phyloP scores from a whole-genome alignment of 2,888 invertebrate species.

The Rotaria macrura region DNA sequence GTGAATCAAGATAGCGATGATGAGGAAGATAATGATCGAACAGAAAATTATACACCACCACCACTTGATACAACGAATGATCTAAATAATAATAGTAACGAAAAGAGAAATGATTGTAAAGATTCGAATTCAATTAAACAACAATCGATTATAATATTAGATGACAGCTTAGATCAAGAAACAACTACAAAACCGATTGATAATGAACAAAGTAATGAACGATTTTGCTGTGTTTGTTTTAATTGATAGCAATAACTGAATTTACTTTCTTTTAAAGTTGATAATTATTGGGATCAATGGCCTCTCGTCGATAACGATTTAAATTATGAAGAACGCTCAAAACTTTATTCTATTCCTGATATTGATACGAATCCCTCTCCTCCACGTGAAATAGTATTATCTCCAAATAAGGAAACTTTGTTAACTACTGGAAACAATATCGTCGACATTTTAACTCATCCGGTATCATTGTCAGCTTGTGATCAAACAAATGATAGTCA shows the following conservation, averaged over 20 bases:
- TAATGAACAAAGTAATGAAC: not conserved
- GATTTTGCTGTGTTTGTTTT: not conserved
- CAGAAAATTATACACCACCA: not conserved
- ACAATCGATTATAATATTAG: not conserved
- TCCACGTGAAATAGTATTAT: not conserved
- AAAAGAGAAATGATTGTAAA: not conserved
- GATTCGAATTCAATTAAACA: not conserved
- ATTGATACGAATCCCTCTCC: not conserved
- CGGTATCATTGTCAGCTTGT: not conserved
- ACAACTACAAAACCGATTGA: not conserved
- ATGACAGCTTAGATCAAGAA: not conserved
- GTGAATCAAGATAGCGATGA: not conserved
- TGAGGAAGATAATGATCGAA: not conserved
- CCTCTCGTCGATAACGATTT: not conserved
- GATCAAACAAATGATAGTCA: not conserved
- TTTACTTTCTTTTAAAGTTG: not conserved
- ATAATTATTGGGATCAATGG: conserved; percentile 8
- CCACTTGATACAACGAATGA: not conserved
- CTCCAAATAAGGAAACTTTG: not conserved
- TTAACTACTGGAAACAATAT: not conserved
- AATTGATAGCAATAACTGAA: no score
- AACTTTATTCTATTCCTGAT: not conserved
- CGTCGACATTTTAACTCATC: not conserved
- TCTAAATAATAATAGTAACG: not conserved
- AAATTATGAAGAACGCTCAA: not conserved